phyloP scores from a whole-genome alignment of 1,140 invertebrate genomes.

The Ostrea denselamellosa region DNA sequence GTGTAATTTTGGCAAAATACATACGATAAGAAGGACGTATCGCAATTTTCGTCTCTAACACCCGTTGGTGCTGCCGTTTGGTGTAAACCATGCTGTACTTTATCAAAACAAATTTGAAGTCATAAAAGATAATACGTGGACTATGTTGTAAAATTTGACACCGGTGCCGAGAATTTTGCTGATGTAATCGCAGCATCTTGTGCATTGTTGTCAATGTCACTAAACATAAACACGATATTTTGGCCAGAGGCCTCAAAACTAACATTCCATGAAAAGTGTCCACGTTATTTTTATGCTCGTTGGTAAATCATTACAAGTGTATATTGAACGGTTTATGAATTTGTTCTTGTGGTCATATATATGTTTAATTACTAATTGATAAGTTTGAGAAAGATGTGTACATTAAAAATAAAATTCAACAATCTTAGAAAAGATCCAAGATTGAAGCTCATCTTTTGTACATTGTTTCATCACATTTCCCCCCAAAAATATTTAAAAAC shows the following conservation, averaged over 20 bases:
- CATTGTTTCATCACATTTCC: too few relatives aligned
- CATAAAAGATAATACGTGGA: constrained; percentile 31
- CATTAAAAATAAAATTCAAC: not conserved
- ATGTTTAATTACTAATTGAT: not conserved
- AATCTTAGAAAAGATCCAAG: too few relatives aligned
- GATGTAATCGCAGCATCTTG: constrained; percentile 25
- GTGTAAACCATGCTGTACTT: constrained; percentile 5
- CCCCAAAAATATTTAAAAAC: too few relatives aligned
- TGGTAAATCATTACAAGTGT: not conserved
- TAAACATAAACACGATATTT: not conserved
- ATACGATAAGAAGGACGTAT: constrained; percentile 19
- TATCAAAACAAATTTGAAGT: constrained; percentile 32
- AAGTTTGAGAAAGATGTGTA: not conserved
- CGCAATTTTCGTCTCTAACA: constrained; percentile 1
- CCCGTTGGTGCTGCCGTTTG: not conserved
- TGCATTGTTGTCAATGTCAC: constrained; percentile 27
- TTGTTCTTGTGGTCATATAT: constrained; percentile 23
- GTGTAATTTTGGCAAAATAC: constrained; percentile 34
- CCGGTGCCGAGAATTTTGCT: constrained; percentile 15
- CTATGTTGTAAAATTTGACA: constrained; percentile 17
- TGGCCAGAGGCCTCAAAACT: not conserved
- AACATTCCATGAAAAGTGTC: constrained; percentile 5
- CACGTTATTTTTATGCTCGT: not conserved
- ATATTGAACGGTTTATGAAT: constrained; percentile 7
- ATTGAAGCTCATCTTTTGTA: too few relatives aligned